Evolutionary conservation across 2,888 invertebrate genomes (phyloP).

Genomic region (Priapulus caudatus): DNA sequence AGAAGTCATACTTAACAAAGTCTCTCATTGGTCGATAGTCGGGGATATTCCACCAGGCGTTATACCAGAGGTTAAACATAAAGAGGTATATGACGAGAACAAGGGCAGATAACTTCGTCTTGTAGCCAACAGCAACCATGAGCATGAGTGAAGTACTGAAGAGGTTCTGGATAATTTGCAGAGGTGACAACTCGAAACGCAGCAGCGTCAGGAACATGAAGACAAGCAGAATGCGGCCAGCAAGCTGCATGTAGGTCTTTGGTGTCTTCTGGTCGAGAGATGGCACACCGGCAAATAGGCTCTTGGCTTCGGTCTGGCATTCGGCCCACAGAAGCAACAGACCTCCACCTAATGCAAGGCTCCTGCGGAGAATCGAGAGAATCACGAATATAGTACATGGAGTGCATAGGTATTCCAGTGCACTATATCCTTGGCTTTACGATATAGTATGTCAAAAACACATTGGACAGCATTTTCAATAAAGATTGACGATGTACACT

Average conservation of each 20-base stretch:
- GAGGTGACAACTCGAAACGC: conserved; percentile 76
- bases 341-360: conserved; percentile 93
- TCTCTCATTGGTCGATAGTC: conserved; percentile 89
- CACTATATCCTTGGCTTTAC: conserved; percentile 7
- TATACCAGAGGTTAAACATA: conserved; percentile 86
- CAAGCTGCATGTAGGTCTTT: conserved; percentile 88
- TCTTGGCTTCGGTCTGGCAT: conserved; percentile 78
- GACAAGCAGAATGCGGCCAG: conserved; percentile 84
- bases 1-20: conserved; percentile 99
- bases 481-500: too few species aligned
- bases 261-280: conserved; percentile 61
- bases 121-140: conserved; percentile 90
- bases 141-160: conserved; percentile 88
- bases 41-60: conserved; percentile 96
- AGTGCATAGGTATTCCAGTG: not conserved
- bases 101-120: conserved; percentile 93
- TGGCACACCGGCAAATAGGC: conserved; percentile 77
- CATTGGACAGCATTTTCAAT: too few species aligned
- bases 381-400: conserved; percentile 4
- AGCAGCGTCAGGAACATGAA: conserved; percentile 98
- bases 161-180: conserved; percentile 79
- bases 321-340: conserved; percentile 90
- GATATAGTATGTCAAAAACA: too few species aligned
- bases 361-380: conserved; percentile 50
- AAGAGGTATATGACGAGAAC: conserved; percentile 78